phyloP scores from a whole-genome alignment of 2,113 vertebrate species.

The Aldabrachelys gigantea region DNA sequence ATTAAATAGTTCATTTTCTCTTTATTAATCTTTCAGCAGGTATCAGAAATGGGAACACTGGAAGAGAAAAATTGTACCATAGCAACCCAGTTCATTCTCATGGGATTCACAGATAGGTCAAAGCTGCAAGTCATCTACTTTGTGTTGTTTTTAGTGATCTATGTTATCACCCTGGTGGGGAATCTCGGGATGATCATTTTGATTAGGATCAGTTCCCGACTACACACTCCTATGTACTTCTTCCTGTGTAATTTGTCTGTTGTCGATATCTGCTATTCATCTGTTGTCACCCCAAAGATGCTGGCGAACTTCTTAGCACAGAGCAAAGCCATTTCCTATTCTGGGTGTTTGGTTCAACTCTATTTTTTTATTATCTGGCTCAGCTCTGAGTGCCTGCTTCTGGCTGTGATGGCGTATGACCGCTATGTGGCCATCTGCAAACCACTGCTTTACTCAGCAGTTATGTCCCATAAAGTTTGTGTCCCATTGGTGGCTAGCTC shows the following conservation, averaged over 20 bases:
- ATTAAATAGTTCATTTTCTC: not conserved
- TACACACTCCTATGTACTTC: slow-evolving; percentile 34
- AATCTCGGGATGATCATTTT: not conserved
- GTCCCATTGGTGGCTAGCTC: not conserved
- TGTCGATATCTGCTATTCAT: slow-evolving; percentile 25
- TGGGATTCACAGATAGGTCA: not conserved
- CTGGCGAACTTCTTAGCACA: not conserved
- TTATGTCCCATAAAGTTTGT: slow-evolving; percentile 11
- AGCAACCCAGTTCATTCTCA: not conserved
- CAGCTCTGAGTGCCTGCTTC: slow-evolving; percentile 6
- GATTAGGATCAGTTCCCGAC: not conserved
- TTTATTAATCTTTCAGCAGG: not conserved
- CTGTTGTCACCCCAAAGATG: not conserved
- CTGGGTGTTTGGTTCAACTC: not conserved
- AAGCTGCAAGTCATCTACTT: not conserved
- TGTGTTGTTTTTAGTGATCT: not conserved
- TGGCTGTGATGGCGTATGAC: not conserved
- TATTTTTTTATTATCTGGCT: not conserved
- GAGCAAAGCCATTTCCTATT: not conserved
- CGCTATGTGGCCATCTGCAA: slow-evolving; percentile 3
- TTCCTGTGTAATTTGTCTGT: slow-evolving; percentile 26
- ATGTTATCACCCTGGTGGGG: not conserved
- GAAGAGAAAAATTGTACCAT: not conserved
- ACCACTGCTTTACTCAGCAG: not conserved
- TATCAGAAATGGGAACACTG: not conserved